A percentile compares a stretch with the other conserved stretches of the same genome.
Evolutionary conservation across 2,113 vertebrate genomes (phyloP).

Genomic region (Myotis davidii): DNA sequence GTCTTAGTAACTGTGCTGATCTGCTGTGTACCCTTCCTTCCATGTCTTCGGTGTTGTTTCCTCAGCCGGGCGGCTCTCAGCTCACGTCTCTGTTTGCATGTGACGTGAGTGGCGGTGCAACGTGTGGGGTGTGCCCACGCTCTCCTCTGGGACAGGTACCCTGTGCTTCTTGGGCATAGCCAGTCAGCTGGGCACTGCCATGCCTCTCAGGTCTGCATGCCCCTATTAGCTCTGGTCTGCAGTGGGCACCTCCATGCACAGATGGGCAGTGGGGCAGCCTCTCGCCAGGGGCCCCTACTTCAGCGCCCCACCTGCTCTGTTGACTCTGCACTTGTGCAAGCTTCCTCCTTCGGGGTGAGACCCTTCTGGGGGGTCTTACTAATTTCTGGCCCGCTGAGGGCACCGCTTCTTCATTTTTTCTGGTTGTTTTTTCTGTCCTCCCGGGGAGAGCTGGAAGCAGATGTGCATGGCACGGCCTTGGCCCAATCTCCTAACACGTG

Average conservation of each 20-base stretch:
- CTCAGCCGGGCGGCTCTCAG: neutral
- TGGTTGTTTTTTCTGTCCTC: neutral
- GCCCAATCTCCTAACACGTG: no score
- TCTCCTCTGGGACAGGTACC: neutral
- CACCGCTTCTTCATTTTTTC: neutral
- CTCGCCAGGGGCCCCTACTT: neutral
- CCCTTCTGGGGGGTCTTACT: neutral
- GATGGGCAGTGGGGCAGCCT: rapidly evolving
- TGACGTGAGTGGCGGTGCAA: rapidly evolving
- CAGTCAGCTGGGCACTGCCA: neutral
- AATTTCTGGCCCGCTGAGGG: neutral
- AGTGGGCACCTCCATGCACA: neutral
- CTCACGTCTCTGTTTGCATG: rapidly evolving
- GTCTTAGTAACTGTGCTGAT: neutral
- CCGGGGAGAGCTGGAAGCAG: neutral
- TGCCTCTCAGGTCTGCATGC: neutral
- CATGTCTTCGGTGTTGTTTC: neutral
- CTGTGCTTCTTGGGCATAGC: neutral
- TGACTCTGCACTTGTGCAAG: rapidly evolving
- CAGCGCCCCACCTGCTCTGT: neutral
- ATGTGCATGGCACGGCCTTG: rapidly evolving
- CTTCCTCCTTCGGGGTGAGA: neutral
- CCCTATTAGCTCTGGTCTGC: neutral
- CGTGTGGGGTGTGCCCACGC: rapidly evolving
- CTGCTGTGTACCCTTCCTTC: neutral